Conservation (phyloP, 2,888 invertebrate genomes). For the Cantharis nigra region DNA sequence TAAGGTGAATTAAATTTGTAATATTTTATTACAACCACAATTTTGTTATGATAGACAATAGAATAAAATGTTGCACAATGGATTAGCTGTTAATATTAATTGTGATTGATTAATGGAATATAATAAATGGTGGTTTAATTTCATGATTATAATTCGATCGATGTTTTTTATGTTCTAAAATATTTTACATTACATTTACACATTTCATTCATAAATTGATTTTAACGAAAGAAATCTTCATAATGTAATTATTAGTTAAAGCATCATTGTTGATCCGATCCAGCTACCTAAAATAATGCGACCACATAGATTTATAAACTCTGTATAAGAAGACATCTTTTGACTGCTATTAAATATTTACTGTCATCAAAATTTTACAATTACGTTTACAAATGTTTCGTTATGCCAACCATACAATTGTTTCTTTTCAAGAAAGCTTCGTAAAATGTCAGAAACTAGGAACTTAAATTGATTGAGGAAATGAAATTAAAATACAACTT, state of each 20-base stretch:
- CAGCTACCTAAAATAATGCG: background rate
- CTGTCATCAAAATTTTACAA: background rate
- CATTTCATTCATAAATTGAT: background rate
- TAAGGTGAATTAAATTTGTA: background rate
- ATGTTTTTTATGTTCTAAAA: background rate
- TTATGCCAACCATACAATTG: background rate
- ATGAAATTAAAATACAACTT: background rate
- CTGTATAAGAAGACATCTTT: background rate
- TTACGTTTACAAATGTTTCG: background rate
- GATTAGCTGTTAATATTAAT: background rate
- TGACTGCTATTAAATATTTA: background rate
- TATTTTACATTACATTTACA: background rate
- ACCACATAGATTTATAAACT: background rate
- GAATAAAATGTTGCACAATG: background rate
- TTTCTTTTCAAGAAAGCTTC: background rate
- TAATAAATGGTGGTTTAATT: background rate
- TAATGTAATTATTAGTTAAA: background rate
- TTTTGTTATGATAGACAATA: background rate
- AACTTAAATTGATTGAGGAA: background rate
- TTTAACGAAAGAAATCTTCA: background rate
- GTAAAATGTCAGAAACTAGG: background rate
- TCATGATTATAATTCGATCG: background rate
- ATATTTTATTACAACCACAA: background rate
- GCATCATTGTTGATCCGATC: background rate
- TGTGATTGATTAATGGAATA: background rate